Evolutionary conservation across 2,113 vertebrate genomes (phyloP), one percentile per base, ranked within the genome.

Genomic region (Rhodinocichla rosea): DNA sequence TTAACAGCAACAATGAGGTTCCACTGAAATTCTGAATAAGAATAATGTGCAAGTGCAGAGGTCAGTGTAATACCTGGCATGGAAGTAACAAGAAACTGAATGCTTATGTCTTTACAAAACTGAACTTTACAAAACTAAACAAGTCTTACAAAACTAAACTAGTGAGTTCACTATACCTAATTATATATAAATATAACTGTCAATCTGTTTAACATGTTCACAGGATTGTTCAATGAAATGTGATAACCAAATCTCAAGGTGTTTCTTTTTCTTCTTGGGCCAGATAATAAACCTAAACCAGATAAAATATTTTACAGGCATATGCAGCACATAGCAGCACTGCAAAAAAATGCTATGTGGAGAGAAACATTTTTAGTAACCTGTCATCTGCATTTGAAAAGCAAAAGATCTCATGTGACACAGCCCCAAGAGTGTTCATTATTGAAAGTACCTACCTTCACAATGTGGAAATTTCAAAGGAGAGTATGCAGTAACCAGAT

Each of bases 291-390:
- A 68, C 30, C 35, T 71, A 68, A 75, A 73, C 6, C 24, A 70
- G 53, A 79, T 40, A 32, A 74, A 81, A n/a, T 47, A 32, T 56
- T 89, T 60, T 56, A 5, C 8, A 40, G 20, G 15, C 1, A 6
- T 62, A 33, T 0, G 3, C 40, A 45, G 44, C 70, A 42, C 20
- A 20, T 2, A 27, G 15, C n/a, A 65, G 56, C 14, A 15, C 15
- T 1, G 3, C 32, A 67, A 33, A 8, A 7, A 8, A 63, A 18
- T 37, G 35, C 81, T 69, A 13, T 1, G 0, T 18, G 17, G 37
- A 52, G 18, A 86, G 52, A 91, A 90, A 67, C 3, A 59, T 37
- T 60, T 92, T 77, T 87, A 32, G 19, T 70, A 77, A 56, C 37
- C 21, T 23, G 8, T 52, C 42, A 53, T 80, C n/a, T 45, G 24